A percentile compares a stretch with the other conserved stretches of the same genome.
Evolutionary conservation across 1,140 invertebrate species (phyloP).

Genomic region (Bombus breviceps): DNA sequence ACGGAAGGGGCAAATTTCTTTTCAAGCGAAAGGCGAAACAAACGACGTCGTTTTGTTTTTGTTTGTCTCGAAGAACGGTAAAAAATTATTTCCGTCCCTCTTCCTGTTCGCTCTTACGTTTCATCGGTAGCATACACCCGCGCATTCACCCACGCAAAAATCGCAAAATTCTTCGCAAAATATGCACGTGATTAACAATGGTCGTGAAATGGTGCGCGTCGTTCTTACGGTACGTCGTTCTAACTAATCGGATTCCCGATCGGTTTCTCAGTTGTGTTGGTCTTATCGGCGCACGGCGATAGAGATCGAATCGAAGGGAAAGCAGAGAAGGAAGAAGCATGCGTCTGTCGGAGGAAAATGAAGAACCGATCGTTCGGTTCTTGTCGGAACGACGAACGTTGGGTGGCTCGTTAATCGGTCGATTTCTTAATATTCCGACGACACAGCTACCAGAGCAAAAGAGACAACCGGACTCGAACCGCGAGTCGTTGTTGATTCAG

Average conservation of each 20-base stretch:
- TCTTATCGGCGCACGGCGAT: not conserved
- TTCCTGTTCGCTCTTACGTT: slow-evolving; percentile 33
- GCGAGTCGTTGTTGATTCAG: slow-evolving; percentile 34
- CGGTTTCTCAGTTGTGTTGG: slow-evolving; percentile 12
- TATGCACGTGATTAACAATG: slow-evolving; percentile 39
- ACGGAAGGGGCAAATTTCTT: not conserved
- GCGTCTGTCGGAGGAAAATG: slow-evolving; percentile 28
- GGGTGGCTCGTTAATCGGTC: slow-evolving; percentile 24
- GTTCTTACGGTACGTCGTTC: not conserved
- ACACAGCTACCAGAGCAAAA: slow-evolving; percentile 32
- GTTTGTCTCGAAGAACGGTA: not conserved
- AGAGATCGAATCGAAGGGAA: slow-evolving; percentile 39
- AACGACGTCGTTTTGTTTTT: not conserved
- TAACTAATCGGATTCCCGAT: slow-evolving; percentile 12
- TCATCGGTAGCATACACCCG: slow-evolving; percentile 62
- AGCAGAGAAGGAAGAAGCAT: slow-evolving; percentile 37
- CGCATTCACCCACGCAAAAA: slow-evolving; percentile 69
- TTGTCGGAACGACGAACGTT: slow-evolving; percentile 42
- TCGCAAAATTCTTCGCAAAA: slow-evolving; percentile 68
- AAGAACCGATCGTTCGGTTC: slow-evolving; percentile 4
- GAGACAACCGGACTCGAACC: slow-evolving; percentile 25
- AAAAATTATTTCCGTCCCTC: slow-evolving; percentile 25
- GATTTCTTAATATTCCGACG: slow-evolving; percentile 39
- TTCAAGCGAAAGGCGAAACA: slow-evolving; percentile 1
- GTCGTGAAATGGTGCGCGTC: slow-evolving; percentile 23